A percentile compares a stretch with the other conserved stretches of the same genome.
phyloP scores from a whole-genome alignment of 2,797 vertebrate genomes.

The Merluccius polli region DNA sequence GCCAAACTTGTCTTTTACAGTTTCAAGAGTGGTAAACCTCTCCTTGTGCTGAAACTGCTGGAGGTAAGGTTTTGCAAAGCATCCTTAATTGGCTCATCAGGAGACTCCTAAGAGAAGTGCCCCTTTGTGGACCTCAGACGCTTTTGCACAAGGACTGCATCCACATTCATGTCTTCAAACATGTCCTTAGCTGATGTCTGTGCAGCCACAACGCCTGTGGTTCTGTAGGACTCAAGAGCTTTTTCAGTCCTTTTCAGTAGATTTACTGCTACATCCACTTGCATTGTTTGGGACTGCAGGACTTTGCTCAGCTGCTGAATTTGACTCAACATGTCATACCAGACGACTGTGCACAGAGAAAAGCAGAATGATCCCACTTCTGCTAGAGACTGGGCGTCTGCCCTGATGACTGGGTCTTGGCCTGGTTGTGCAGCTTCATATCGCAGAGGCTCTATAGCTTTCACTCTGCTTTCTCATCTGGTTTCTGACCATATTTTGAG shows the following conservation, averaged over 20 bases:
- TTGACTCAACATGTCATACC: background rate
- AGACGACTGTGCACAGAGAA: background rate
- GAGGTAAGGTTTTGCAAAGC: no score
- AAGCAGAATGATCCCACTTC: background rate
- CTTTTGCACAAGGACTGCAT: background rate
- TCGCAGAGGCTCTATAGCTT: background rate
- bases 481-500: background rate
- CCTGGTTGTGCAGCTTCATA: background rate
- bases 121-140: no score
- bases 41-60: no score
- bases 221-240: background rate
- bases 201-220: background rate
- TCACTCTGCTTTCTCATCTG: constrained; percentile 7
- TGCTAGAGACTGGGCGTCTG: background rate
- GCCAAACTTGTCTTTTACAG: no score
- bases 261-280: background rate
- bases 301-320: background rate
- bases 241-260: background rate
- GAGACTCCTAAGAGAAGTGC: no score
- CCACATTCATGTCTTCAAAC: background rate
- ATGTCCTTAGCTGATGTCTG: background rate
- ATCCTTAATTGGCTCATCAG: no score
- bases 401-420: background rate
- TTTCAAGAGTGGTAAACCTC: no score
- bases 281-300: background rate